Evolutionary conservation across 2,113 vertebrate species (phyloP).

Genomic region (Etheostoma cragini): DNA sequence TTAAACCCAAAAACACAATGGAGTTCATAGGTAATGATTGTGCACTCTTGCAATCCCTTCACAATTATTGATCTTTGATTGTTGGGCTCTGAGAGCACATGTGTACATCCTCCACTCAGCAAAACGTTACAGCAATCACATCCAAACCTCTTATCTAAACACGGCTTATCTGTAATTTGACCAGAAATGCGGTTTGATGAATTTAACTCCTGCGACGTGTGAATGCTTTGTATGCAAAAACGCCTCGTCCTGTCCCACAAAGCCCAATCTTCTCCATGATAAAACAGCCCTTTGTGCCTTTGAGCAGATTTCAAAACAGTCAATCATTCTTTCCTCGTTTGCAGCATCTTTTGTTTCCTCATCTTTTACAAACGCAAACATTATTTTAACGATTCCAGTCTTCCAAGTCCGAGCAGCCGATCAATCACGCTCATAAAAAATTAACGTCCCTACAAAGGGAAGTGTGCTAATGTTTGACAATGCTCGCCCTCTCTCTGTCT

Average conservation of each 20-base stretch:
- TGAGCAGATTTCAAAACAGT: slow-evolving; percentile 23
- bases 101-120: slow-evolving; percentile 76
- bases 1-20: slow-evolving; percentile 84
- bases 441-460: slow-evolving; percentile 64
- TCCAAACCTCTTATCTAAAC: slow-evolving; percentile 52
- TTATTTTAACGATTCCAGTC: slow-evolving; percentile 67
- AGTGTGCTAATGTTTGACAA: slow-evolving; percentile 69
- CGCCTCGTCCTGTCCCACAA: neutral
- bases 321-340: slow-evolving; percentile 20
- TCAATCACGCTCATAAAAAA: slow-evolving; percentile 80
- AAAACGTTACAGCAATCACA: slow-evolving; percentile 63
- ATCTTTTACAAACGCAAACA: slow-evolving; percentile 66
- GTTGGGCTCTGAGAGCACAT: slow-evolving; percentile 79
- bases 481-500: slow-evolving; percentile 35
- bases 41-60: slow-evolving; percentile 85
- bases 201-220: slow-evolving; percentile 5
- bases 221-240: slow-evolving; percentile 51
- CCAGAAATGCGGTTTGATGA: slow-evolving; percentile 35
- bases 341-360: slow-evolving; percentile 45
- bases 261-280: slow-evolving; percentile 2
- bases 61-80: slow-evolving; percentile 87
- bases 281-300: slow-evolving; percentile 51
- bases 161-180: slow-evolving; percentile 49
- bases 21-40: slow-evolving; percentile 85
- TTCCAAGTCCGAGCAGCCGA: slow-evolving; percentile 59